Percentiles rank a stretch among this genome's conserved stretches.
phyloP scores from a whole-genome alignment of 2,888 invertebrate genomes.

The Pyrgus malvae region DNA sequence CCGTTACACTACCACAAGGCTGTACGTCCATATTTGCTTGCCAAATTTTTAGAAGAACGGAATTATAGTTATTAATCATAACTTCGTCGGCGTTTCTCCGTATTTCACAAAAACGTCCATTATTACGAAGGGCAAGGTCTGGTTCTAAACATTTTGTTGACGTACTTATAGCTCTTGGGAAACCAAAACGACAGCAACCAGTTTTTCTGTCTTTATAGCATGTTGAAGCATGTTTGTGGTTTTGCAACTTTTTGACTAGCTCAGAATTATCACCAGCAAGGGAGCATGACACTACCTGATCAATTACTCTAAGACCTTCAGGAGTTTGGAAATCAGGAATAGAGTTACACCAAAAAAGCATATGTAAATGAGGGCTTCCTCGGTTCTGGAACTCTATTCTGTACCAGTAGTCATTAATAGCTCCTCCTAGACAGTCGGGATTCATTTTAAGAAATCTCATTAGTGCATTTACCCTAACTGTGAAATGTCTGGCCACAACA shows the following conservation, averaged over 20 bases:
- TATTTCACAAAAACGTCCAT: conserved; percentile 43
- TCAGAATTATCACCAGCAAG: conserved; percentile 21
- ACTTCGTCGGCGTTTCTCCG: conserved; percentile 40
- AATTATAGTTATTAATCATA: conserved; percentile 37
- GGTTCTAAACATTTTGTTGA: conserved; percentile 38
- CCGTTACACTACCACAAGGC: conserved; percentile 44
- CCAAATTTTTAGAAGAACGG: conserved; percentile 2
- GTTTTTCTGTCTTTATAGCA: conserved; percentile 34
- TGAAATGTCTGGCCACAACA: conserved; percentile 38
- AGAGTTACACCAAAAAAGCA: conserved; percentile 41
- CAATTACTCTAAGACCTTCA: conserved; percentile 34
- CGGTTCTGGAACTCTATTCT: conserved; percentile 48
- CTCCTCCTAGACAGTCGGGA: conserved; percentile 3
- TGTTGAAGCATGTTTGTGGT: conserved; percentile 37
- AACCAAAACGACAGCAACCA: conserved; percentile 36
- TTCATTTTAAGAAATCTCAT: conserved; percentile 34
- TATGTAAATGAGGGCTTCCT: conserved; percentile 47
- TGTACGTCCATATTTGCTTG: conserved; percentile 46
- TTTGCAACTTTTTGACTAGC: conserved; percentile 31
- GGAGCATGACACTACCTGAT: conserved; percentile 41
- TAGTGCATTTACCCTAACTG: conserved; percentile 38
- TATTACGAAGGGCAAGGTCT: conserved; percentile 42
- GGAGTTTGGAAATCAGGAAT: conserved; percentile 32
- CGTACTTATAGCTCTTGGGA: conserved; percentile 35
- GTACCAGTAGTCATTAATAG: conserved; percentile 39